phyloP scores from a whole-genome alignment of 2,113 vertebrate genomes.

The Limnothrissa miodon region DNA sequence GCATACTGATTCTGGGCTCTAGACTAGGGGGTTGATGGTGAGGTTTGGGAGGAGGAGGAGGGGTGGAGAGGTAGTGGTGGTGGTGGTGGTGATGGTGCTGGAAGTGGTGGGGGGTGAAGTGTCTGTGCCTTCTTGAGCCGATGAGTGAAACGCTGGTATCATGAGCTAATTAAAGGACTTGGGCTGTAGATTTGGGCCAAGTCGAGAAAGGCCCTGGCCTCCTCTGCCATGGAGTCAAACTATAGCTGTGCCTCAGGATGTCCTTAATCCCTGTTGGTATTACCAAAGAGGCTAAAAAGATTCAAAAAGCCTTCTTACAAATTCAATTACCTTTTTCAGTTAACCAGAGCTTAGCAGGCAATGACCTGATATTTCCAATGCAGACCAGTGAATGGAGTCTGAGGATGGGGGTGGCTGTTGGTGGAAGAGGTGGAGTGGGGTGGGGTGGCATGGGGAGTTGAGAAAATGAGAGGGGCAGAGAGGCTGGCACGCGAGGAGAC shows the following conservation, averaged over 20 bases:
- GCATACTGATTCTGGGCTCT: neutral
- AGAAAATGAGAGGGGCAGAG: conserved; percentile 57
- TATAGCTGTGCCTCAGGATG: conserved; percentile 58
- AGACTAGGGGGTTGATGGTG: neutral
- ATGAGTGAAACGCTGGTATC: neutral
- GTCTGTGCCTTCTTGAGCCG: conserved; percentile 4
- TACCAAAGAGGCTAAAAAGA: conserved; percentile 69
- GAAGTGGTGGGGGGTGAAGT: neutral
- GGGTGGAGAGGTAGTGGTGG: neutral
- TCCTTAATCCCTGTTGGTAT: conserved; percentile 64
- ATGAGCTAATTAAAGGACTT: conserved; percentile 44
- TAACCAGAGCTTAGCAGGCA: conserved; percentile 74
- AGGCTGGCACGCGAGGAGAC: conserved; percentile 62
- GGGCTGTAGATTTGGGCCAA: conserved; percentile 45
- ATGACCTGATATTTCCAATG: conserved; percentile 73
- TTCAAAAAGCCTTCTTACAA: conserved; percentile 73
- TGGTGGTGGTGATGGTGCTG: neutral
- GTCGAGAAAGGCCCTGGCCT: conserved; percentile 52
- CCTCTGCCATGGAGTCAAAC: conserved; percentile 56
- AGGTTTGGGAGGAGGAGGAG: neutral
- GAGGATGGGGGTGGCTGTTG: neutral
- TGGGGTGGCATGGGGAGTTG: conserved; percentile 49
- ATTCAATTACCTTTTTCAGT: conserved; percentile 76
- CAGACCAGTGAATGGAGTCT: conserved; percentile 52
- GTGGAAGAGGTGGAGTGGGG: conserved; percentile 37